Percentiles rank a stretch among this genome's conserved stretches.
phyloP scores from a whole-genome alignment of 2,888 invertebrate species.

The Dilophus febrilis region DNA sequence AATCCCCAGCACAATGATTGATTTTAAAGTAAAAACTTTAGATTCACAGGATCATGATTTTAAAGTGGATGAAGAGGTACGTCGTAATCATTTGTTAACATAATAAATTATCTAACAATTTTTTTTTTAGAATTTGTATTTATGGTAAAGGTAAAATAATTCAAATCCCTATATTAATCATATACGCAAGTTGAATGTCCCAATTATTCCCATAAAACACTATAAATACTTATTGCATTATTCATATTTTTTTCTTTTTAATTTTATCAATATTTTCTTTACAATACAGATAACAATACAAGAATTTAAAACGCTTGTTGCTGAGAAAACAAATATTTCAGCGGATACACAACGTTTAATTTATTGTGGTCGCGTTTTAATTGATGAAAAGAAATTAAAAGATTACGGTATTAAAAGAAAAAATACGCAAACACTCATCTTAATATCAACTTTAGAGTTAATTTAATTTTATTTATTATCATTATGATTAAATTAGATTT shows the following conservation, averaged over 20 bases:
- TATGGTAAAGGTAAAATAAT: too few species aligned
- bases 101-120: neutral
- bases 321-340: slow-evolving; percentile 59
- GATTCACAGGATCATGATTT: slow-evolving; percentile 76
- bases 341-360: slow-evolving; percentile 77
- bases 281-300: slow-evolving; percentile 63
- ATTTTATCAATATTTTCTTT: too few species aligned
- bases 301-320: slow-evolving; percentile 64
- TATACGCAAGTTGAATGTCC: too few species aligned
- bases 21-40: slow-evolving; percentile 75
- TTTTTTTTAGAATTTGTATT: neutral
- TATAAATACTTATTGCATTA: too few species aligned
- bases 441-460: too few species aligned
- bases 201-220: too few species aligned
- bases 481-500: slow-evolving; percentile 53
- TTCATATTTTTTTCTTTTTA: too few species aligned
- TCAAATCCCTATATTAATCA: too few species aligned
- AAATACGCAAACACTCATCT: too few species aligned
- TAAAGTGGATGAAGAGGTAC: slow-evolving; percentile 69
- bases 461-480: too few species aligned
- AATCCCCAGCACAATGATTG: slow-evolving; percentile 32
- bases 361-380: slow-evolving; percentile 84
- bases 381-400: slow-evolving; percentile 67
- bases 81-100: slow-evolving; percentile 21
- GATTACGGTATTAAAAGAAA: slow-evolving; percentile 57